These are phyloP conservation scores for Mesodorylaimus sp. DNA, from an alignment of 2,888 invertebrate genomes.

Conservation along the genomic window DNA sequence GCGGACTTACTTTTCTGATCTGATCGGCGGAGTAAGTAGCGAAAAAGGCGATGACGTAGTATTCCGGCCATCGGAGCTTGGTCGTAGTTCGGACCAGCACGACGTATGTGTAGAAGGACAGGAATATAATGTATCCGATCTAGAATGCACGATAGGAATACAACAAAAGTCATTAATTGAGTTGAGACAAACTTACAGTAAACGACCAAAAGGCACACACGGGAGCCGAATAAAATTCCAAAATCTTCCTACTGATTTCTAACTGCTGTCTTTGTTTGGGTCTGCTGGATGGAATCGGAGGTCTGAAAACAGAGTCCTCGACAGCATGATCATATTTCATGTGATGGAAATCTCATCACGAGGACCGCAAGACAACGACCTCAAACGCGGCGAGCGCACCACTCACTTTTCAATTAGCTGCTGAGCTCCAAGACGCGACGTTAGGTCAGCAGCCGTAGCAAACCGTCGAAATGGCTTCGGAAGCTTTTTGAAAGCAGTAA, in stretches of 20 bases:
- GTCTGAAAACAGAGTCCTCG: no score
- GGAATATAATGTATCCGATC: slow-evolving; percentile 15
- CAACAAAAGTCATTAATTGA: background rate
- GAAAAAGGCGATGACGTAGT: slow-evolving; percentile 20
- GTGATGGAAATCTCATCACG: no score
- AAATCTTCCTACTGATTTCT: slow-evolving; percentile 61
- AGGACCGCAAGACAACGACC: no score
- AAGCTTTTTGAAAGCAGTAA: no score
- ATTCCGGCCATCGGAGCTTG: slow-evolving; percentile 19
- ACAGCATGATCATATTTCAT: no score
- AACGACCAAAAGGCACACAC: slow-evolving; percentile 98
- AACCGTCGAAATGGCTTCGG: no score
- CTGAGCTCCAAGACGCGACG: no score
- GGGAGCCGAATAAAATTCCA: slow-evolving; percentile 96
- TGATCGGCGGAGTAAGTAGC: slow-evolving; percentile 21
- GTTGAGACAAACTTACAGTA: slow-evolving; percentile 38
- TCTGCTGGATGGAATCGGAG: no score
- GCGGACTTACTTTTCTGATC: slow-evolving; percentile 21
- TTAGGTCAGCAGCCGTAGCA: no score
- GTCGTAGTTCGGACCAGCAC: slow-evolving; percentile 21
- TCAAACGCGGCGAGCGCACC: no score
- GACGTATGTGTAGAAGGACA: slow-evolving; percentile 20
- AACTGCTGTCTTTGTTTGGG: background rate
- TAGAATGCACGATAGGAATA: background rate
- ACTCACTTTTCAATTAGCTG: no score